A percentile compares a stretch with the other conserved stretches of the same genome.
Evolutionary conservation across 2,888 invertebrate genomes (phyloP).

Genomic region (Malacosoma neustria): DNA sequence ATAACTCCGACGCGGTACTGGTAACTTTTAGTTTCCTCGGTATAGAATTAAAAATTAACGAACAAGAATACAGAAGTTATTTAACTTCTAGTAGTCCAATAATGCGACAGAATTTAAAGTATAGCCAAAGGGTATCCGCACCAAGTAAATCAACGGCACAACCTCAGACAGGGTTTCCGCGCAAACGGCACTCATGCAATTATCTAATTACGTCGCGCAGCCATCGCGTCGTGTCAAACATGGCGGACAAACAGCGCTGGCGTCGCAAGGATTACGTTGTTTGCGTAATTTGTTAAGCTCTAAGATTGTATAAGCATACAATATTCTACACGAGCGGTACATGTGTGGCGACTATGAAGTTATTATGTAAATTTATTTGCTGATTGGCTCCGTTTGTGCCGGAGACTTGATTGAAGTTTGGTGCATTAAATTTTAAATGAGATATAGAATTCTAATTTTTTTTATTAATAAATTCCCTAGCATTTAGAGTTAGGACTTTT

Average conservation of each 20-base stretch:
- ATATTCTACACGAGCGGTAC: no score
- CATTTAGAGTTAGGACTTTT: no score
- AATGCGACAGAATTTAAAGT: no score
- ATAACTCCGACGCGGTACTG: no score
- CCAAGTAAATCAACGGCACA: background rate
- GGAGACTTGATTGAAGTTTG: conserved; percentile 4
- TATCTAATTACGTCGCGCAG: conserved; percentile 48
- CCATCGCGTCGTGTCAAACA: conserved; percentile 31
- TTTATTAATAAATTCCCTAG: no score
- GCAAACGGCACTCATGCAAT: conserved; percentile 43
- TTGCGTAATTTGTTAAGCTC: conserved; percentile 51
- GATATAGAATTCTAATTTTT: no score
- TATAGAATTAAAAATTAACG: no score
- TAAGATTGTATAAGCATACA: conserved; percentile 31
- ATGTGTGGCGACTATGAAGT: conserved; percentile 22
- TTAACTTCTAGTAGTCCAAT: no score
- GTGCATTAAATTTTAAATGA: no score
- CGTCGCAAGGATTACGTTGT: conserved; percentile 40
- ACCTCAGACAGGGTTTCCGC: conserved; percentile 20
- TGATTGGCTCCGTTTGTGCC: conserved; percentile 15
- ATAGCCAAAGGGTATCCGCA: background rate
- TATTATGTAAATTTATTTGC: conserved; percentile 39
- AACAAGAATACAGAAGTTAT: no score
- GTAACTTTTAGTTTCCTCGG: no score
- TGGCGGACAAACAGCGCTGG: conserved; percentile 31